A percentile compares a stretch with the other conserved stretches of the same genome.
phyloP scores from a whole-genome alignment of 2,888 invertebrate species.

The Matsumyia berberina region DNA sequence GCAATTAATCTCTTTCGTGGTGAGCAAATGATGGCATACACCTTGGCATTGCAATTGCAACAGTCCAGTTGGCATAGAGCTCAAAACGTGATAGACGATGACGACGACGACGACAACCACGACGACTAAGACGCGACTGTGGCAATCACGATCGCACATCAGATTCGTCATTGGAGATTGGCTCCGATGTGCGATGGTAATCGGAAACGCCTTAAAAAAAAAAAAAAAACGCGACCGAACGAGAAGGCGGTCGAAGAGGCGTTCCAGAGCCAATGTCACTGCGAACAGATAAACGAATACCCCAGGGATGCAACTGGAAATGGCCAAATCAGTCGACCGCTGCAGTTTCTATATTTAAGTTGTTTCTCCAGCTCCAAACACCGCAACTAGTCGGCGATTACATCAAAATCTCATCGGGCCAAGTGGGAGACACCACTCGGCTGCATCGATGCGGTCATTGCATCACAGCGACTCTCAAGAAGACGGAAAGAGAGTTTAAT shows the following conservation, averaged over 20 bases:
- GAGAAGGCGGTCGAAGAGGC: background rate
- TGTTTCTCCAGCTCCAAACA: background rate
- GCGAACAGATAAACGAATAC: constrained; percentile 44
- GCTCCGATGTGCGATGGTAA: constrained; percentile 25
- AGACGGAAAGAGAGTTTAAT: constrained; percentile 60
- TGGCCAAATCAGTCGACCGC: constrained; percentile 48
- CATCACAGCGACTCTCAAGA: constrained; percentile 49
- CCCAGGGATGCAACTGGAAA: constrained; percentile 43
- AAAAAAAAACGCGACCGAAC: background rate
- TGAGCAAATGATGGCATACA: constrained; percentile 15
- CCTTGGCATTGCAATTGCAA: constrained; percentile 50
- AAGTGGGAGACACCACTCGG: constrained; percentile 43
- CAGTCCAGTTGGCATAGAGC: constrained; percentile 37
- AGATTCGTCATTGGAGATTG: constrained; percentile 18
- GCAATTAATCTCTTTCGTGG: constrained; percentile 43
- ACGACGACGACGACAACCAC: constrained; percentile 8
- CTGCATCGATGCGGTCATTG: constrained; percentile 47
- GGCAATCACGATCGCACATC: constrained; percentile 30
- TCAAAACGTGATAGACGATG: constrained; percentile 37
- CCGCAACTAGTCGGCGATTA: constrained; percentile 45
- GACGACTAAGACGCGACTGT: background rate
- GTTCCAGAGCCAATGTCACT: constrained; percentile 52
- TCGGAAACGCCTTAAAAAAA: constrained; percentile 25
- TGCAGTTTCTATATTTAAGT: constrained; percentile 49
- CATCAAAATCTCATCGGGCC: constrained; percentile 53